Evolutionary conservation across 2,888 invertebrate species (phyloP).

Genomic region (Synanthedon formicaeformis): DNA sequence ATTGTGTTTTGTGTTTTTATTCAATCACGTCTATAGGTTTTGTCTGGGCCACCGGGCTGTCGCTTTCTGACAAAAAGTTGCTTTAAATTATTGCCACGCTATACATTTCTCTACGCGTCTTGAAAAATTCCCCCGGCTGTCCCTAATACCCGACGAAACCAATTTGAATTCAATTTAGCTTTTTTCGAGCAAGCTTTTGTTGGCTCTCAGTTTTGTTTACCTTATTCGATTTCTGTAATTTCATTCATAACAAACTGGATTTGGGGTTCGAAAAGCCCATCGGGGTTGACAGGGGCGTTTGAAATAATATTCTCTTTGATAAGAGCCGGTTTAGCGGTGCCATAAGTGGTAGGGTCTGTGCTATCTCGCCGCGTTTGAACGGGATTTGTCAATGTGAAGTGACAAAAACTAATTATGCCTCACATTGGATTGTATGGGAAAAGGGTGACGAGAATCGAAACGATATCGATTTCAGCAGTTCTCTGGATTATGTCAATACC

Average conservation of each 20-base stretch:
- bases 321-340: conserved; percentile 52
- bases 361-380: conserved; percentile 40
- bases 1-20: conserved; percentile 37
- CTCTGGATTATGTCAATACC: conserved; percentile 1
- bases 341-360: conserved; percentile 52
- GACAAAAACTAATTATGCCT: conserved; percentile 68
- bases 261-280: conserved; percentile 65
- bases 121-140: conserved; percentile 60
- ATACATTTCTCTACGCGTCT: conserved; percentile 46
- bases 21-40: conserved; percentile 40
- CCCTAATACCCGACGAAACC: conserved; percentile 68
- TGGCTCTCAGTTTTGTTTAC: conserved; percentile 69
- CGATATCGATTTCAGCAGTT: conserved; percentile 22
- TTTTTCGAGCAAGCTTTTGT: conserved; percentile 69
- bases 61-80: conserved; percentile 55
- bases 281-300: conserved; percentile 68
- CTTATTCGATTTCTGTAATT: conserved; percentile 72
- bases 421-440: conserved; percentile 49
- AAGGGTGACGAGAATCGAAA: conserved; percentile 31
- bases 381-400: conserved; percentile 67
- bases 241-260: conserved; percentile 72
- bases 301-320: conserved; percentile 71
- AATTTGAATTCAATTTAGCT: conserved; percentile 71
- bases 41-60: conserved; percentile 38
- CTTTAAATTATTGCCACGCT: conserved; percentile 56